These are phyloP conservation scores for Hemistola chrysoprasaria DNA, from an alignment of 2,888 invertebrate genomes.

Conservation along the genomic window DNA sequence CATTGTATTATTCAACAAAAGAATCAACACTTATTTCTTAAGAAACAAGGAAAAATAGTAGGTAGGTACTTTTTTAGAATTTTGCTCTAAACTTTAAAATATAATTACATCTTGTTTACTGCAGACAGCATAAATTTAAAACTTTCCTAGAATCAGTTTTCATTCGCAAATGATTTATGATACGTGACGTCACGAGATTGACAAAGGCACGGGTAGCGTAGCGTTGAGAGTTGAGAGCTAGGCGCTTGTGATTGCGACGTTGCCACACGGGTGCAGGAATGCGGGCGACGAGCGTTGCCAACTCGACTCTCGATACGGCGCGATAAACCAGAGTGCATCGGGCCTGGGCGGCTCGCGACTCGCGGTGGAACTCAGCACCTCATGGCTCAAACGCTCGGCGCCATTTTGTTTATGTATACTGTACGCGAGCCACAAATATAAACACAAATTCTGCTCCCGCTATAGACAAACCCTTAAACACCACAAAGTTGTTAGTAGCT, in stretches of 20 bases:
- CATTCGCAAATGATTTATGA: constrained; percentile 58
- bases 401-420: constrained; percentile 24
- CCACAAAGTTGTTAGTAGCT: too few species aligned
- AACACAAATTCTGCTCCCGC: too few species aligned
- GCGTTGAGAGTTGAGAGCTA: constrained; percentile 1
- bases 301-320: constrained; percentile 52
- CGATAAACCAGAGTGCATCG: constrained; percentile 68
- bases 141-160: constrained; percentile 34
- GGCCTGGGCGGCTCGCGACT: constrained; percentile 61
- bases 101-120: too few species aligned
- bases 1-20: too few species aligned
- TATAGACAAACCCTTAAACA: too few species aligned
- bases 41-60: too few species aligned
- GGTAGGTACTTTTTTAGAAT: too few species aligned
- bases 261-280: constrained; percentile 67
- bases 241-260: constrained; percentile 63
- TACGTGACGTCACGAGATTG: constrained; percentile 57
- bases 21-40: too few species aligned
- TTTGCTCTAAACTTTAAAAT: too few species aligned
- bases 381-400: not conserved
- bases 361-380: too few species aligned
- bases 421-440: constrained; percentile 4
- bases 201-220: constrained; percentile 60
- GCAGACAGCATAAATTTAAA: too few species aligned
- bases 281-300: constrained; percentile 74